Percentiles rank a stretch among this genome's conserved stretches.
These are phyloP conservation scores for Gadus chalcogrammus DNA, from an alignment of 2,113 vertebrate genomes.

Conservation along the genomic window DNA sequence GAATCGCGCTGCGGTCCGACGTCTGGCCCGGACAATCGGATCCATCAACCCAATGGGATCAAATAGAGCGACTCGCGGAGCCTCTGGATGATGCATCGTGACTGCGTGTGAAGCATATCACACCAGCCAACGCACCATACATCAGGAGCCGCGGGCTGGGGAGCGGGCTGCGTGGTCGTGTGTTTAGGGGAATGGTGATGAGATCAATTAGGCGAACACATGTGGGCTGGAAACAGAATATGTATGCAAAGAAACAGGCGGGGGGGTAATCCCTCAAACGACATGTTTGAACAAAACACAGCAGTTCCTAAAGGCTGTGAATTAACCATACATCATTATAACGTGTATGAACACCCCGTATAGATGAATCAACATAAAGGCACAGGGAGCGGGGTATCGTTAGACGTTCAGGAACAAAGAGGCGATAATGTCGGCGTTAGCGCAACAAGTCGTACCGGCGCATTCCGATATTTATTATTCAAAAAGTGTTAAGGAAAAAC, in stretches of 20 bases:
- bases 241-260: too few relatives aligned
- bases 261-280: conserved; percentile 20
- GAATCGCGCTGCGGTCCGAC: conserved; percentile 68
- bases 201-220: conserved; percentile 37
- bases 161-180: conserved; percentile 6
- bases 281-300: background rate
- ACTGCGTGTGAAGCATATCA: conserved; percentile 55
- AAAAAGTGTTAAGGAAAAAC: background rate
- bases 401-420: too few relatives aligned
- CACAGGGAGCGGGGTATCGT: background rate
- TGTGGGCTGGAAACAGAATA: conserved; percentile 9
- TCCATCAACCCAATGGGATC: conserved; percentile 71
- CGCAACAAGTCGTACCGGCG: background rate
- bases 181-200: conserved; percentile 45
- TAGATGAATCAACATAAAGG: conserved; percentile 31
- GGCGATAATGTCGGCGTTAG: conserved; percentile 7
- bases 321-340: conserved; percentile 43
- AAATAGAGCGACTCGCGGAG: conserved; percentile 62
- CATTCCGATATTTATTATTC: conserved; percentile 13
- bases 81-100: conserved; percentile 65
- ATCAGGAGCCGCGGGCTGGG: conserved; percentile 26
- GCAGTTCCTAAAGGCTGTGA: conserved; percentile 25
- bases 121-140: conserved; percentile 47
- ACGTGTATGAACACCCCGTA: conserved; percentile 18
- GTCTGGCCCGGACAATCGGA: conserved; percentile 62